A percentile compares a stretch with the other conserved stretches of the same genome.
Conservation (phyloP, 2,888 invertebrate genomes). For the Philhelius pedissequus region DNA sequence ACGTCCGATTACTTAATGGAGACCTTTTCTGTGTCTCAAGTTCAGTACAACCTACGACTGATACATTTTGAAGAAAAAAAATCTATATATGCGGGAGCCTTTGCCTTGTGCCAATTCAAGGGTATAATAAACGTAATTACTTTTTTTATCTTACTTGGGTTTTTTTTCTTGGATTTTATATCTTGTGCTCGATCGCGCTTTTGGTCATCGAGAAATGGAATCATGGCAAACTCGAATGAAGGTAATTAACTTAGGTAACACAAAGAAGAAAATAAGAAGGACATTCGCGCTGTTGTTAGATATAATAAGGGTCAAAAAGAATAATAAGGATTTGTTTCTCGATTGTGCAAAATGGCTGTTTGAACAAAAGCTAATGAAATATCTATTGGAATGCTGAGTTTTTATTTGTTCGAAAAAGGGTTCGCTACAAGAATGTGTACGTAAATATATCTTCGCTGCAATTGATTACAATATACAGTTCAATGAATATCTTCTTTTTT, state of each 20-base stretch:
- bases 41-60: not conserved
- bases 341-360: constrained; percentile 2
- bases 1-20: constrained; percentile 36
- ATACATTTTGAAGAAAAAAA: not conserved
- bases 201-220: constrained; percentile 16
- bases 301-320: constrained; percentile 21
- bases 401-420: not conserved
- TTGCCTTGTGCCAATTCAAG: constrained; percentile 11
- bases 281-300: not conserved
- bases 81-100: not conserved
- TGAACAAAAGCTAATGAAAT: constrained; percentile 6
- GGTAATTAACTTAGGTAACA: constrained; percentile 36
- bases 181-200: constrained; percentile 35
- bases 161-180: constrained; percentile 17
- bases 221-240: constrained; percentile 42
- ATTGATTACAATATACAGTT: too few relatives aligned
- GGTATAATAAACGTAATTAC: constrained; percentile 47
- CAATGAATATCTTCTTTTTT: constrained; percentile 41
- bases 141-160: not conserved
- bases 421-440: not conserved
- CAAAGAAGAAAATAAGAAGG: not conserved
- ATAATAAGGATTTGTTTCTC: constrained; percentile 33
- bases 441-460: too few relatives aligned
- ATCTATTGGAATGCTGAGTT: not conserved
- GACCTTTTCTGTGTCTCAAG: not conserved